Evolutionary conservation across 2,797 vertebrate genomes (phyloP), one percentile per base, ranked within the genome.

Genomic region (Avahi laniger): DNA sequence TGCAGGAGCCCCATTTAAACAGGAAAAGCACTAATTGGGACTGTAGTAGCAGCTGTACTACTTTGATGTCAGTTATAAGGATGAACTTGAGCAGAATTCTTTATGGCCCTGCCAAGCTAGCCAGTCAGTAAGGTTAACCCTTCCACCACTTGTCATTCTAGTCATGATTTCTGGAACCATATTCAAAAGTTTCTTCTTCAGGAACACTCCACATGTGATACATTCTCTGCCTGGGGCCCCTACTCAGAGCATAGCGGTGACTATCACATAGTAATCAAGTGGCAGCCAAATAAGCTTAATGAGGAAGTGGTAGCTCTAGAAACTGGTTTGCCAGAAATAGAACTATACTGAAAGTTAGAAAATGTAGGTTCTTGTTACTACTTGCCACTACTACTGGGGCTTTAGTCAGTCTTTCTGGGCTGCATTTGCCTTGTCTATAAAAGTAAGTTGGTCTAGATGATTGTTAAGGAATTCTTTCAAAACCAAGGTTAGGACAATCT

Each of bases 1-100:
- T 90, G 89, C 95, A 95, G 94, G 30, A 75, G 82, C 91, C 33
- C 91, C 73, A n/a, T 61, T 82, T 67, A 61, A 80, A 93, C 90
- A 95, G 48, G 86, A 95, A 95, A 96, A 96, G 95, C 95, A 76
- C 96, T 97, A 98, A 94, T 87, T 96, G 94, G 94, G 97, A 41
- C 83, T 86, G 87, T 24, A 87, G 97, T 30, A 92, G 96, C 70
- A 96, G 96, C 94, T 78, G 69, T 43, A 50, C 35, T 24, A 30
- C 95, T 98, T 76, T 98, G 97, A 97, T 92, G 93, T 96, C 46
- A 69, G 92, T 73, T 84, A 22, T 67, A 92, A 97, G 92, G 95
- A 15, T 61, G 94, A 96, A 80, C 86, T 81, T 85, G 96, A 96
- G 80, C 80, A 83, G 97, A 97, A 97, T 93, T 87, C 78, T 91